phyloP scores from a whole-genome alignment of 2,797 vertebrate genomes.

The Ctenosaura bakeri region DNA sequence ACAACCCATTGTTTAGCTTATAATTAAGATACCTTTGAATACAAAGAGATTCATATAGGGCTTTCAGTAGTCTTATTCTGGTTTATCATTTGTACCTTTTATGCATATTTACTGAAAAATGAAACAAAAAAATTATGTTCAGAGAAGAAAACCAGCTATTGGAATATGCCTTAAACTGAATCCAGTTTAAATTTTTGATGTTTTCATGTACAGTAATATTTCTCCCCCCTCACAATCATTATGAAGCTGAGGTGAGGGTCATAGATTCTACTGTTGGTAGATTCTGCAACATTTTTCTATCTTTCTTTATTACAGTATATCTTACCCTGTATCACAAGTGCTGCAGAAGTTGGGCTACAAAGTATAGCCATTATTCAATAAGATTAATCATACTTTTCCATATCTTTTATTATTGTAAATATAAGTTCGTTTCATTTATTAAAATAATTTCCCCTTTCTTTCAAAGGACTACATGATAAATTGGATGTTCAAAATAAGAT shows the following conservation, averaged over 20 bases:
- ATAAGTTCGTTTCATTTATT: neutral
- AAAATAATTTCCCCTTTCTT: neutral
- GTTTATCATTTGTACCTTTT: neutral
- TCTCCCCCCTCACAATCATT: neutral
- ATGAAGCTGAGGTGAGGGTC: neutral
- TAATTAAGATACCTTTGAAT: neutral
- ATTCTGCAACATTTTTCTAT: too few relatives aligned
- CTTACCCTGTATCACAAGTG: too few relatives aligned
- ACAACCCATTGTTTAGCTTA: neutral
- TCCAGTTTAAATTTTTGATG: neutral
- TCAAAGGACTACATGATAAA: neutral
- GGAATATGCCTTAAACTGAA: neutral
- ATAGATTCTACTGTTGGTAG: neutral
- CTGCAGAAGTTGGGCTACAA: neutral
- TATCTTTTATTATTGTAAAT: neutral
- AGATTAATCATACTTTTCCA: neutral
- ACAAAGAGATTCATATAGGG: neutral
- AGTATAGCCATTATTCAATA: neutral
- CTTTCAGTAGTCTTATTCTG: neutral
- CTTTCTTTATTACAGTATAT: too few relatives aligned
- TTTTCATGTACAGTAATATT: neutral
- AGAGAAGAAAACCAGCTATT: neutral
- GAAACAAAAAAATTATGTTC: neutral
- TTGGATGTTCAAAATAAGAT: neutral
- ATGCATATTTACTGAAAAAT: neutral